Base-by-base conservation (phyloP, 1,140 invertebrate species). In the Dendrolimus punctatus region DNA sequence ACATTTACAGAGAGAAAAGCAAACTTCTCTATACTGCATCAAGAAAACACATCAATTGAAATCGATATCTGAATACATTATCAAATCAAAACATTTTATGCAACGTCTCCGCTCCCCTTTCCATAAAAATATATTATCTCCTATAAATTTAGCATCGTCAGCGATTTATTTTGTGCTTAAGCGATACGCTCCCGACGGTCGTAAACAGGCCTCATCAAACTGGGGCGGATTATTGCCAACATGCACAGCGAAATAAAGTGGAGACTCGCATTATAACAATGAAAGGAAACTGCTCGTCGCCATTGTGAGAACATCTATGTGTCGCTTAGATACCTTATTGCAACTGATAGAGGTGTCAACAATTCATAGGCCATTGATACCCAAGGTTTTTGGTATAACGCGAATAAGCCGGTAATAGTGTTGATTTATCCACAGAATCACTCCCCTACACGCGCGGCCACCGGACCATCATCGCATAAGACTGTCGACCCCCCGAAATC, bases 71-170 rank as follows among this genome's bases (percentile, higher is more conserved):
- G 58, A 57, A 53, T 55, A 42, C 53, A 43, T 57, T 60, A 64
- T 68, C 57, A 60, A 60, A 65, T 65, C 60, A 56, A 48, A 66
- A 66, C 60, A 66, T 71, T 71, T 56, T 60, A 58, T 60, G 59
- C 57, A 53, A 56, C 60, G 54, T 50, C 59, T 58, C 54, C 64
- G 57, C 64, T 57, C 62, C 58, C 55, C 57, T 51, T 56, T 51
- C 62, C 63, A 68, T 76, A 73, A 80, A 80, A 76, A 76, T 76
- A 71, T 72, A 76, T 75, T 71, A 76, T 74, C 66, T 71, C 60
- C 64, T 68, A 79, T 79, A 76, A 80, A 74, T 77, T 80, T 71
- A 60, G 66, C 71, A 71, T 76, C 70, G 68, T 69, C 64, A 70
- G 63, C 72, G 71, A 76, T 77, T 77, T 80, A 80, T 77, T 74